Conservation (phyloP, 1,140 invertebrate species). For the Heliothis virescens region DNA sequence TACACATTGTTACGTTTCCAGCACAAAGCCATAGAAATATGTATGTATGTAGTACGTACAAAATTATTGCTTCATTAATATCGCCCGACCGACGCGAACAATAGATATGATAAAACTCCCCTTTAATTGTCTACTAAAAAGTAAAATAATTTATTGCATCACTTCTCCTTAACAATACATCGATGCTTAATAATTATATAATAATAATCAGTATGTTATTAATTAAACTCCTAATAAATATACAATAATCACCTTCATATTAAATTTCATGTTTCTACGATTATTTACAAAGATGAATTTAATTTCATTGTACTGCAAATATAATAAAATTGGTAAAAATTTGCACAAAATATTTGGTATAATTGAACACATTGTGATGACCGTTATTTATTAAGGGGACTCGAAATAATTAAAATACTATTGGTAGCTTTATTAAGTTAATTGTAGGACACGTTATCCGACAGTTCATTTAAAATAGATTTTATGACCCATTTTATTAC, state of each 20-base stretch:
- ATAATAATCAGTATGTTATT: slow-evolving; percentile 33
- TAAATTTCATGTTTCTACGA: slow-evolving; percentile 49
- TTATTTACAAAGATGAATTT: slow-evolving; percentile 60
- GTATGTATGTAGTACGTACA: slow-evolving; percentile 13
- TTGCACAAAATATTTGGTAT: slow-evolving; percentile 78
- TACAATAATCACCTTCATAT: slow-evolving; percentile 43
- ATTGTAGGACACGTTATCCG: background rate
- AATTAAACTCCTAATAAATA: slow-evolving; percentile 39
- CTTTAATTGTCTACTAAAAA: slow-evolving; percentile 30
- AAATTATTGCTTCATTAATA: slow-evolving; percentile 44
- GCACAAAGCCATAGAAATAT: background rate
- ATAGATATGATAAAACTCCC: slow-evolving; percentile 30
- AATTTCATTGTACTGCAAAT: slow-evolving; percentile 55
- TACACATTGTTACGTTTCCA: background rate
- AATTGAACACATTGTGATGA: slow-evolving; percentile 82
- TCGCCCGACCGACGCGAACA: background rate
- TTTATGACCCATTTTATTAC: background rate
- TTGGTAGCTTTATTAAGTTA: background rate
- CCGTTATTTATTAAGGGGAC: slow-evolving; percentile 49
- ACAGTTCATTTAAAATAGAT: background rate
- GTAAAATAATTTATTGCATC: slow-evolving; percentile 61
- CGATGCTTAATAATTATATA: slow-evolving; percentile 34
- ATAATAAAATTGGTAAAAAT: slow-evolving; percentile 56
- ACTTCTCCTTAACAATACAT: slow-evolving; percentile 43
- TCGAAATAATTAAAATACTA: slow-evolving; percentile 24